Evolutionary conservation across 2,113 vertebrate species (phyloP).

Genomic region (Cynopterus brachyotis): DNA sequence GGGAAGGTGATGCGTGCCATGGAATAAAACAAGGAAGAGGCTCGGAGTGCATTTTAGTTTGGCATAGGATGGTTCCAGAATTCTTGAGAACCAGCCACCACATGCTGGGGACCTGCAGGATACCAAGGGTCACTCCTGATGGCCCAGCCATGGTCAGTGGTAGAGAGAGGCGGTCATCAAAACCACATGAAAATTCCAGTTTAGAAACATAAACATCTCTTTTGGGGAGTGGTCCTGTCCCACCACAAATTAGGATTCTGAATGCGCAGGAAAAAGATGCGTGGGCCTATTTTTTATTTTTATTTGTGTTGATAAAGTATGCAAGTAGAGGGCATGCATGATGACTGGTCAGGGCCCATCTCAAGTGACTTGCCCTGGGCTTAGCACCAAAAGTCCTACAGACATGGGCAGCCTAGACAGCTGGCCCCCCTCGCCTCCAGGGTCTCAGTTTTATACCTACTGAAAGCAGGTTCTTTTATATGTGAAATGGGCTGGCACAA

Average conservation of each 20-base stretch:
- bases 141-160: not conserved
- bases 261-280: not conserved
- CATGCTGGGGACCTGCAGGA: not conserved
- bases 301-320: not conserved
- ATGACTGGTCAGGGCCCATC: not conserved
- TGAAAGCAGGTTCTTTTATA: not conserved
- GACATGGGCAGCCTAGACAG: rapidly evolving
- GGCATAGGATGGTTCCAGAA: not conserved
- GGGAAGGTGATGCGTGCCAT: rapidly evolving
- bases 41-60: not conserved
- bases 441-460: not conserved
- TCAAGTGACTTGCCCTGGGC: not conserved
- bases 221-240: not conserved
- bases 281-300: not conserved
- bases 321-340: not conserved
- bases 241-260: not conserved
- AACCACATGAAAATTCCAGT: not conserved
- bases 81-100: not conserved
- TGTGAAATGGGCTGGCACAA: not conserved
- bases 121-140: not conserved
- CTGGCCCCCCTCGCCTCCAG: not conserved
- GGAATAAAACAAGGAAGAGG: not conserved
- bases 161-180: not conserved
- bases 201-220: not conserved
- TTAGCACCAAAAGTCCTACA: not conserved